Base-by-base conservation (phyloP, 2,888 invertebrate species). In the Gisinianus flammeolus region DNA sequence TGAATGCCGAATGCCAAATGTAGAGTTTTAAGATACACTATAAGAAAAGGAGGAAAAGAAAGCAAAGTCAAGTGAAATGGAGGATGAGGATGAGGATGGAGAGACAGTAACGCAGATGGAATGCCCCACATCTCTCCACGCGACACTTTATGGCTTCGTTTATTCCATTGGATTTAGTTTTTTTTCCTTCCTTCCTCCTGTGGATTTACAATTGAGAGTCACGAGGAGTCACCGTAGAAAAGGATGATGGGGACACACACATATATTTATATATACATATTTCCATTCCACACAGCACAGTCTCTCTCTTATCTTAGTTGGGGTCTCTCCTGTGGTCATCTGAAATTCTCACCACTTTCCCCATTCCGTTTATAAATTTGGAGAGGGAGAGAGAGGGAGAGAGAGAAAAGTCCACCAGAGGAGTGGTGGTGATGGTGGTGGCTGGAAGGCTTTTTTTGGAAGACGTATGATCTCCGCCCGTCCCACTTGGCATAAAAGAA, bases 101-200 rank as follows among this genome's bases (percentile, higher is more conserved):
- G n/a, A n/a, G n/a, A n/a, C n/a, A n/a, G n/a, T n/a, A n/a, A n/a
- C n/a, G 24, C n/a, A 58, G 22, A 58, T n/a, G 58, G 58, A 24
- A 24, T 24, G 22, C 58, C 6, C 24, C 2, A 2, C 6, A 44
- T 35, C 44, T 44, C 62, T 62, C 12, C 28, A 31, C 30, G 33
- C 30, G 72, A 62, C 58, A 31, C 54, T 72, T 72, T 72, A 72
- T 72, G 72, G 72, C 54, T 58, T 72, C 58, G 72, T 72, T 72
- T 58, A 58, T 72, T 35, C 35, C 24, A n/a, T 33, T 33, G 30
- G 52, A 26, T 44, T 52, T 26, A n/a, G 35, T 35, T 35, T 35
- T 8, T 35, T 19, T 1, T 44, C 19, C 19, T 16, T 44, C 6
- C 44, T 44, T 44, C 44, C 44, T 44, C 44, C 6, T 44, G 12